A percentile compares a stretch with the other conserved stretches of the same genome.
Conservation (phyloP, 2,888 invertebrate species). For the Pyrochroa serraticornis region DNA sequence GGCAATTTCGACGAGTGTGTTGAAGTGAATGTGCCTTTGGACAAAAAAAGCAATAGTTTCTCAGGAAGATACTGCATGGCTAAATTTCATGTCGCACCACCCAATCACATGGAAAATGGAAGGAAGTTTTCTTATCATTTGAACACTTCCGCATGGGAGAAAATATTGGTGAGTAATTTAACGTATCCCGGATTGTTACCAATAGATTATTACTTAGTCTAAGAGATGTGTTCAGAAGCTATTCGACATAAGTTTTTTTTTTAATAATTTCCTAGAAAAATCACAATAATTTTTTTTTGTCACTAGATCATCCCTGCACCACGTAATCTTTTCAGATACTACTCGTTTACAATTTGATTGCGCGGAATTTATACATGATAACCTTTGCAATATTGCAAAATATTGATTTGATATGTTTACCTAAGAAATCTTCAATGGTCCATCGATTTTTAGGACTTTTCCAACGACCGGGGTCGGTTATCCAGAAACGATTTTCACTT, state of each 20-base stretch:
- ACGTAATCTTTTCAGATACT: background rate
- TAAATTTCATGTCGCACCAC: constrained; percentile 57
- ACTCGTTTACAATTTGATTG: background rate
- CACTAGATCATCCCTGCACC: too few relatives aligned
- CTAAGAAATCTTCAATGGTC: background rate
- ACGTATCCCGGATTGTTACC: too few relatives aligned
- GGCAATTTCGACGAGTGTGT: constrained; percentile 77
- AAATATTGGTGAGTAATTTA: constrained; percentile 40
- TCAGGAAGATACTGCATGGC: constrained; percentile 70
- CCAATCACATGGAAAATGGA: constrained; percentile 11
- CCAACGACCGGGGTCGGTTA: constrained; percentile 24
- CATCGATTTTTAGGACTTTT: constrained; percentile 28
- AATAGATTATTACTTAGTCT: too few relatives aligned
- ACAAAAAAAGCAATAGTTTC: constrained; percentile 47
- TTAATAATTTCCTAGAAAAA: too few relatives aligned
- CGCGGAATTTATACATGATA: too few relatives aligned
- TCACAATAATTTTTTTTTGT: too few relatives aligned
- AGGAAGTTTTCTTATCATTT: constrained; percentile 2
- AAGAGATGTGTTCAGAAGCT: too few relatives aligned
- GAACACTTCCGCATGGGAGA: constrained; percentile 40
- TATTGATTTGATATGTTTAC: too few relatives aligned
- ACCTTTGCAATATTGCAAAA: too few relatives aligned
- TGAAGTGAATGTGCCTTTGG: constrained; percentile 41
- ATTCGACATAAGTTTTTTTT: too few relatives aligned
- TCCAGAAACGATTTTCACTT: constrained; percentile 58